Percentiles rank a stretch among this genome's conserved stretches.
These are phyloP conservation scores for Leuciscus idus DNA, from an alignment of 2,113 vertebrate species.

Conservation along the genomic window DNA sequence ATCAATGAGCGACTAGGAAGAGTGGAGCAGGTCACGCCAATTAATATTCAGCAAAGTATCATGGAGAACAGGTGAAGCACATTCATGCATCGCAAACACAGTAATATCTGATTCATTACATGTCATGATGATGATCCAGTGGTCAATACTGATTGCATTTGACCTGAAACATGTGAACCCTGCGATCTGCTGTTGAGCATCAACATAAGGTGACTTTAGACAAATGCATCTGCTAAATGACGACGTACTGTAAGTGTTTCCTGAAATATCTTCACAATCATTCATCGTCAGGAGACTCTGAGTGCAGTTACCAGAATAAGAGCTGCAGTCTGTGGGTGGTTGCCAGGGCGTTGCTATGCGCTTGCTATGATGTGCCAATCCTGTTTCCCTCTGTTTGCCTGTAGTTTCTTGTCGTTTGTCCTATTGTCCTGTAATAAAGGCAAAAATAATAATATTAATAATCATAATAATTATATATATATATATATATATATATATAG, in stretches of 20 bases:
- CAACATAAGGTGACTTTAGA: neutral
- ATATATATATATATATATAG: too few species aligned
- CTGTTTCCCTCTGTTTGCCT: too few species aligned
- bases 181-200: too few species aligned
- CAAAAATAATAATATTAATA: too few species aligned
- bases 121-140: neutral
- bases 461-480: too few species aligned
- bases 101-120: neutral
- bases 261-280: neutral
- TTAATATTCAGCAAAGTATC: neutral
- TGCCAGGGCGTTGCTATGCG: too few species aligned
- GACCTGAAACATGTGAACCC: neutral
- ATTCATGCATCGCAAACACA: conserved; percentile 22
- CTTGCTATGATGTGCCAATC: too few species aligned
- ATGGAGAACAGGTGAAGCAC: conserved; percentile 24
- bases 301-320: too few species aligned
- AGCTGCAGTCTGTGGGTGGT: too few species aligned
- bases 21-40: conserved; percentile 10
- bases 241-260: neutral
- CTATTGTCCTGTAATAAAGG: too few species aligned
- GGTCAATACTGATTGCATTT: neutral
- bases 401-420: too few species aligned
- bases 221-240: neutral
- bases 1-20: conserved; percentile 42
- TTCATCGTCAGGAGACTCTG: neutral